These are phyloP conservation scores for Phocoena sinus DNA, from an alignment of 2,113 vertebrate species.

Conservation along the genomic window DNA sequence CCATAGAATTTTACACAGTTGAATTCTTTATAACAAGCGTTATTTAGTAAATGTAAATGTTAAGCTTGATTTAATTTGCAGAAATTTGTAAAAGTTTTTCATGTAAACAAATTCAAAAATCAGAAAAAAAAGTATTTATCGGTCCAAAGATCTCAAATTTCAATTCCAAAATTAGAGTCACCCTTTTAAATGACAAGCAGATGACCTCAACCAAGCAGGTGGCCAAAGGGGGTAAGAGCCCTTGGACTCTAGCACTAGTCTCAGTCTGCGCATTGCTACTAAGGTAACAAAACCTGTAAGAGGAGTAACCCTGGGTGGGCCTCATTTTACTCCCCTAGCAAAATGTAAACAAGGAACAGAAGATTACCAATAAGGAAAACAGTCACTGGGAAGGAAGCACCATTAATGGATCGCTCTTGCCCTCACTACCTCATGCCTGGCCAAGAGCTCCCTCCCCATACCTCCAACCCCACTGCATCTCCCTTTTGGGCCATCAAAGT, in stretches of 20 bases:
- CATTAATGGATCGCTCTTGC: background rate
- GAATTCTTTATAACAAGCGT: background rate
- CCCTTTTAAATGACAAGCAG: background rate
- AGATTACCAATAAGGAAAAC: background rate
- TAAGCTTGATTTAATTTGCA: slow-evolving; percentile 1
- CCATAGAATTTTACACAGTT: background rate
- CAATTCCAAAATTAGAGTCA: background rate
- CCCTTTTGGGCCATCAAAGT: background rate
- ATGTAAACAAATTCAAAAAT: background rate
- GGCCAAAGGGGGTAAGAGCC: background rate
- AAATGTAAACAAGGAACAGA: background rate
- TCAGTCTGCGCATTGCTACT: background rate
- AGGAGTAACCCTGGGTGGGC: background rate
- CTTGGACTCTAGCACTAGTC: background rate
- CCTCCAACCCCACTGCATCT: background rate
- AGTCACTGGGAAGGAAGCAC: background rate
- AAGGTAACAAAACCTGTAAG: background rate
- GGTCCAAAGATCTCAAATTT: background rate
- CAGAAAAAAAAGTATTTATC: background rate
- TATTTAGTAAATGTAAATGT: background rate
- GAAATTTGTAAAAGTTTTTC: background rate
- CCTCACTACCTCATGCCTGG: background rate
- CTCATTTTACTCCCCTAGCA: background rate
- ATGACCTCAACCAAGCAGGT: background rate
- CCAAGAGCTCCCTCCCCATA: background rate